Evolutionary conservation across 53 echinoderm and acorn worm species (phyloP).

Genomic region (Glandiceps talaboti): DNA sequence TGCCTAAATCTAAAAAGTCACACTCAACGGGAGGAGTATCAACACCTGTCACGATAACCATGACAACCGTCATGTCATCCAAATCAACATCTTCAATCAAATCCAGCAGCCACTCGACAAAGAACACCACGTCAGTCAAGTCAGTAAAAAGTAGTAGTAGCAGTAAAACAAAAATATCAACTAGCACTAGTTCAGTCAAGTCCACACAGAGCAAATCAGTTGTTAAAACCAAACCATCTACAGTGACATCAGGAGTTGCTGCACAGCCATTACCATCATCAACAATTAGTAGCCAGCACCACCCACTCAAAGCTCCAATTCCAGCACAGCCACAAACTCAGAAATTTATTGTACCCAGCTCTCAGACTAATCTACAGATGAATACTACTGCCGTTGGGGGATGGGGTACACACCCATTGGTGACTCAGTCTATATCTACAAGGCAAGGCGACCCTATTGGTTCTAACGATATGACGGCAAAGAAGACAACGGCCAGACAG

Average conservation of each 20-base stretch:
- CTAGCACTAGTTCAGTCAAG: background rate
- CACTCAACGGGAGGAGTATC: slow-evolving; percentile 20
- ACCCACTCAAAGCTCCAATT: slow-evolving; percentile 24
- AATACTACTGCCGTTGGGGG: background rate
- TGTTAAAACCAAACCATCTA: background rate
- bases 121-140: slow-evolving; percentile 10
- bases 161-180: slow-evolving; percentile 3
- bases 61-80: slow-evolving; percentile 6
- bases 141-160: slow-evolving; percentile 1
- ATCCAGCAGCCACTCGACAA: slow-evolving; percentile 21
- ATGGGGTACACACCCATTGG: slow-evolving; percentile 11
- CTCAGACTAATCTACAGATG: background rate
- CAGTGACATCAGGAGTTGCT: background rate
- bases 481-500: slow-evolving; percentile 18
- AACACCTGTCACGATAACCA: slow-evolving; percentile 9
- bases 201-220: background rate
- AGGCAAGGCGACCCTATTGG: slow-evolving; percentile 14
- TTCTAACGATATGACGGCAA: slow-evolving; percentile 24
- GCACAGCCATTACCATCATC: background rate
- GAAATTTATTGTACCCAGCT: background rate
- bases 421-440: slow-evolving; percentile 18
- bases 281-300: slow-evolving; percentile 2
- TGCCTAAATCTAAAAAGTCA: slow-evolving; percentile 59
- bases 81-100: background rate
- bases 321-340: background rate